Conservation (phyloP, 2,113 vertebrate genomes). For the Ariopsis seemanni region DNA sequence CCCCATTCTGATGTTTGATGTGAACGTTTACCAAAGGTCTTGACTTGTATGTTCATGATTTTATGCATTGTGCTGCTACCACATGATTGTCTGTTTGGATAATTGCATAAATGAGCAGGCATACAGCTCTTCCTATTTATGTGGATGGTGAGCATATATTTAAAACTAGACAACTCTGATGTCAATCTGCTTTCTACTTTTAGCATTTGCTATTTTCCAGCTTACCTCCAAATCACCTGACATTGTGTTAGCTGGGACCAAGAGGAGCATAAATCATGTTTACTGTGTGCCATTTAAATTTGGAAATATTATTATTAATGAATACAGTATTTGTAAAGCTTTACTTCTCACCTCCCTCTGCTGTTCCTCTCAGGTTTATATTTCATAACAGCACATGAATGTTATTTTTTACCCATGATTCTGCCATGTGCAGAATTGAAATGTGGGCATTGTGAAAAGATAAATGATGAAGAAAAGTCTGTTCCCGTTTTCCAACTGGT, state of each 20-base stretch:
- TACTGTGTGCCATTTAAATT: background rate
- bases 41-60: background rate
- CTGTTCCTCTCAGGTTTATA: background rate
- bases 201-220: background rate
- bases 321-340: background rate
- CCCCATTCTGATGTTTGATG: background rate
- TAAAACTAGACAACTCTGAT: background rate
- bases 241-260: background rate
- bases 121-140: background rate
- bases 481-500: conserved; percentile 10
- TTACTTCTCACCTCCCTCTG: background rate
- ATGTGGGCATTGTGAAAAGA: background rate
- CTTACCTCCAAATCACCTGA: background rate
- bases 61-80: background rate
- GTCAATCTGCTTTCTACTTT: background rate
- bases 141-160: background rate
- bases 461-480: conserved; percentile 1
- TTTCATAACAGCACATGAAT: conserved; percentile 4
- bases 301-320: background rate
- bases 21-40: background rate
- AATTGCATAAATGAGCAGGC: background rate
- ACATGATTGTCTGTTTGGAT: conserved; percentile 3
- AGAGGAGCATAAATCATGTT: background rate
- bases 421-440: background rate
- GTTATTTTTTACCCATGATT: background rate